Evolutionary conservation across 1,140 invertebrate species (phyloP), one percentile per base, ranked within the genome.

Genomic region (Apis dorsata): DNA sequence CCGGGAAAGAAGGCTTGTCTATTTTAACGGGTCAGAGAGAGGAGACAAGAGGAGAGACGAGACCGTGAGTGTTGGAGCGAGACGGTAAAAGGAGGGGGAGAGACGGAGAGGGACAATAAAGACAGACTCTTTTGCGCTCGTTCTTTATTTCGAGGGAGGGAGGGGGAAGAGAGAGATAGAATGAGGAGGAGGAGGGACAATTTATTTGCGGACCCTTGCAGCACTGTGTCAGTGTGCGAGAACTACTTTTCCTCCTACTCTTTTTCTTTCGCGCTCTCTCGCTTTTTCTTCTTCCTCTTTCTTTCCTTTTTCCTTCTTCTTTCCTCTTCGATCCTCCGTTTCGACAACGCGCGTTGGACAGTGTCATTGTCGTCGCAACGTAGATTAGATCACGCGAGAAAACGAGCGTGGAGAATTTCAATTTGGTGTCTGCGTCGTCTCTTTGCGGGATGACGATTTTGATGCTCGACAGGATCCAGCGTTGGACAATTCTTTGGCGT

Each of bases 1-100:
- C 88, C 86, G 89, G 89, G 90, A 90, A 92, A 89, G 88, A 91
- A 91, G 88, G 81, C 89, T 93, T 89, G 91, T 92, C 92, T 92
- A 93, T 92, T 93, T 93, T 93, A 92, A 92, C 90, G 86, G 88
- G 85, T 90, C 89, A 84, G 86, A 85, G 79, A 86, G 87, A 87
- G 83, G 72, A 63, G 3, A 60, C 1, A 60, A 60, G 3, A n/a
- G 59, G 19, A n/a, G 59, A 63, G 60, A 24, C 11, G 10, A 1
- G 21, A 0, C 1, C 59, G 21, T 11, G 34, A 34, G 66, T 44
- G 78, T 68, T 80, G 65, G n/a, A 66, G 69, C 63, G 62, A 57
- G 65, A 70, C 21, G 11, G 8, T 57, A 24, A 17, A 49, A 21
- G 28, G 81, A 55, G 49, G 49, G n/a, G 11, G 80, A 83, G 81